phyloP scores from a whole-genome alignment of 2,888 invertebrate species.

The Charanyca ferruginea region DNA sequence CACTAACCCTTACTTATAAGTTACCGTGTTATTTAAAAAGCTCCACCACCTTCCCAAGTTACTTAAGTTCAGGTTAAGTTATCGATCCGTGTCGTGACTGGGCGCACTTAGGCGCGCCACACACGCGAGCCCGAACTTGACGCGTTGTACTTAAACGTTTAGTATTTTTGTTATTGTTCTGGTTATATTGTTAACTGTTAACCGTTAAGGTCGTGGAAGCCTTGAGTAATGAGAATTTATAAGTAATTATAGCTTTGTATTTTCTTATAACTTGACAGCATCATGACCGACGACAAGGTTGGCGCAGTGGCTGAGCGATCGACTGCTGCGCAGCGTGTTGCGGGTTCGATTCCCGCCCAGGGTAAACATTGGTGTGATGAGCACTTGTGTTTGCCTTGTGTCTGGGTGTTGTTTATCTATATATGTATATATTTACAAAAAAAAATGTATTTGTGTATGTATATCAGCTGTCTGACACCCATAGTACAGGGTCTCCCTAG shows the following conservation, averaged over 20 bases:
- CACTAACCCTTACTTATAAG: not conserved
- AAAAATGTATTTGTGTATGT: no score
- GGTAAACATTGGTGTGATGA: no score
- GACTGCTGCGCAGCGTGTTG: no score
- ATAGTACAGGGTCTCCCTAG: no score
- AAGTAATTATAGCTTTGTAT: not conserved
- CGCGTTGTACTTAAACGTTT: conserved; percentile 17
- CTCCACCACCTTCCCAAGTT: conserved; percentile 1
- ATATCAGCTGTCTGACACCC: no score
- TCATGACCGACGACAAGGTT: no score
- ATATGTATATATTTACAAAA: no score
- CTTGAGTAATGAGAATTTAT: not conserved
- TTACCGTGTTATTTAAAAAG: not conserved
- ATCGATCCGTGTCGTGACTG: conserved; percentile 44
- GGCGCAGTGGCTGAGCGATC: no score
- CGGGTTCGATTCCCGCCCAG: no score
- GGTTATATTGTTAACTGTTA: conserved; percentile 17
- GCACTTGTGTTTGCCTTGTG: no score
- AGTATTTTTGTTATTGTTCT: conserved; percentile 24
- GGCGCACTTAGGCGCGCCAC: not conserved
- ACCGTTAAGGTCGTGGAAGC: conserved; percentile 9
- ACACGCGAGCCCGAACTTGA: conserved; percentile 49
- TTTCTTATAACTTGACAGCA: no score
- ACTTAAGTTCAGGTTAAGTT: conserved; percentile 20
- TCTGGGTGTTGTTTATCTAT: no score